Evolutionary conservation across 2,113 vertebrate species (phyloP), one percentile per base, ranked within the genome.

Genomic region (Haemorhous mexicanus): DNA sequence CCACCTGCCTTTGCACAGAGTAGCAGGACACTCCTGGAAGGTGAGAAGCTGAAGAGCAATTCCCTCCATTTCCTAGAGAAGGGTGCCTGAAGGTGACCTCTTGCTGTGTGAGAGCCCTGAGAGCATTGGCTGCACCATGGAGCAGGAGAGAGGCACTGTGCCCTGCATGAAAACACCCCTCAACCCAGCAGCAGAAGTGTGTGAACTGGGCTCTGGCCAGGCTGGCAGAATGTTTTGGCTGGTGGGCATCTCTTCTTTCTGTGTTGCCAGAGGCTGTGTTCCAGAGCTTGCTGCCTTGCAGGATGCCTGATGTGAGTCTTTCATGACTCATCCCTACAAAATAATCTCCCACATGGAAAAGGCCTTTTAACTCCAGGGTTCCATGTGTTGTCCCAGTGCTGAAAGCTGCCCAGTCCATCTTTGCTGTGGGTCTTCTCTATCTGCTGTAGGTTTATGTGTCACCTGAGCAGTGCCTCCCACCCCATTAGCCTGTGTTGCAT

Each of bases 51-150:
- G 72, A 68, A 76, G 46, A 73, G 14, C 28, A 73, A 10, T 84
- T 89, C n/a, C 14, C 8, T 91, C 41, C 4, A 4, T 67, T 56
- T 89, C 16, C 49, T 73, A 23, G 22, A 84, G 58, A 7, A 64
- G 8, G 23, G 6, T 6, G 3, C 10, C 67, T 80, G 49, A 61
- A 64, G 44, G 58, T 56, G 75, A 49, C 39, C 19, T 63, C 27
- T 83, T 0, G 0, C 28, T 63, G 27, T 52, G 46, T 3, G 17
- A 43, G 50, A 49, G 23, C 62, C 50, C 43, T 72, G 43, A 41
- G 37, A 83, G 43, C 52, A 17, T 4, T 75, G 47, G 41, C 53
- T 83, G 44, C 23, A 28, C 66, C 32, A 6, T 9, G 18, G 76
- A 50, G 21, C 7, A n/a, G 69, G 39, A 61, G 56, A 75, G 30